Percentiles rank a stretch among this genome's conserved stretches.
Conservation (phyloP, 2,888 invertebrate species). For the Artemia sp. region DNA sequence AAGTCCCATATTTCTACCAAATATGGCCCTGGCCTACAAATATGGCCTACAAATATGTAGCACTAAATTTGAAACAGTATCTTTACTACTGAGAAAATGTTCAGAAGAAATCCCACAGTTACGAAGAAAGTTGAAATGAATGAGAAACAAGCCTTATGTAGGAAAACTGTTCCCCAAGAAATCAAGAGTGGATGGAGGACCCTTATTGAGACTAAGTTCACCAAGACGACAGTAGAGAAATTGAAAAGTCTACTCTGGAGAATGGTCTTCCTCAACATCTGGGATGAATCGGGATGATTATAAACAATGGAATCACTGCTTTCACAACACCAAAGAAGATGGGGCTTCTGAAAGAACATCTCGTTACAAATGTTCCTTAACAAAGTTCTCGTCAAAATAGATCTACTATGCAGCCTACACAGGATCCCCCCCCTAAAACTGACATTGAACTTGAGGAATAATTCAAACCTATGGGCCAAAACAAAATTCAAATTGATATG, state of each 20-base stretch:
- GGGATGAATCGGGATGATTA: not conserved
- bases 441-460: not conserved
- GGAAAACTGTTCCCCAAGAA: not conserved
- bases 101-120: not conserved
- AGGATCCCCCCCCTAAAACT: not conserved
- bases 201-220: not conserved
- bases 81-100: not conserved
- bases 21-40: too few relatives aligned
- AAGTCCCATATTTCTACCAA: too few relatives aligned
- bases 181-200: not conserved
- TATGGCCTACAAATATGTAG: too few relatives aligned
- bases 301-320: not conserved
- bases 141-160: not conserved
- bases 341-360: not conserved
- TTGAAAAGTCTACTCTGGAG: not conserved
- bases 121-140: not conserved
- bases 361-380: not conserved
- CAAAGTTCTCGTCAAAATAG: not conserved
- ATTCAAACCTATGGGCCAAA: not conserved
- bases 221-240: not conserved
- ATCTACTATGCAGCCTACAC: not conserved
- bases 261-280: not conserved
- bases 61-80: too few relatives aligned
- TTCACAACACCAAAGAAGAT: not conserved
- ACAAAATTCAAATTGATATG: not conserved